A percentile compares a stretch with the other conserved stretches of the same genome.
These are phyloP conservation scores for Eurytoma californica DNA, from an alignment of 2,888 invertebrate genomes.

Conservation along the genomic window DNA sequence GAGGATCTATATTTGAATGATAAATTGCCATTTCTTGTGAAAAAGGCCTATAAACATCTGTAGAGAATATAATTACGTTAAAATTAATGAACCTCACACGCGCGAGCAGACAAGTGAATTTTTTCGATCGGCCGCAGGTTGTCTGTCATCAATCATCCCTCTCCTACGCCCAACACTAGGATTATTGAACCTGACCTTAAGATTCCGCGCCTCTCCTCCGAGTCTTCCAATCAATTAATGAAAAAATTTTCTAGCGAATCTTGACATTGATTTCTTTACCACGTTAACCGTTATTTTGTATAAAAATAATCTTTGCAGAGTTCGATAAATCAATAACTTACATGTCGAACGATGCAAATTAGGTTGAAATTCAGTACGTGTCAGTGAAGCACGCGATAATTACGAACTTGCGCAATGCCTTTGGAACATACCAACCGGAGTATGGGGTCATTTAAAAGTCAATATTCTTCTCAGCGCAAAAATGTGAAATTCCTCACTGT, in stretches of 20 bases:
- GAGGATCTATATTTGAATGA: constrained; percentile 21
- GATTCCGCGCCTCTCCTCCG: constrained; percentile 11
- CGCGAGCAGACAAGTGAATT: constrained; percentile 17
- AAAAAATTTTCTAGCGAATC: neutral
- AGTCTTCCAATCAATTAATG: constrained; percentile 19
- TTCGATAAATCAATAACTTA: too few species aligned
- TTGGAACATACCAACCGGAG: too few species aligned
- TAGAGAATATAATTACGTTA: constrained; percentile 28
- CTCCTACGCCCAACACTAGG: constrained; percentile 34
- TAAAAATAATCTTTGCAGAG: too few species aligned
- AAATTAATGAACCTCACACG: constrained; percentile 30
- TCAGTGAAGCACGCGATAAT: too few species aligned
- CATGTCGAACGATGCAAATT: too few species aligned
- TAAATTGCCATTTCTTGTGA: constrained; percentile 10
- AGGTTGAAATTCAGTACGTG: too few species aligned
- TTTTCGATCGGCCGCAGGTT: constrained; percentile 27
- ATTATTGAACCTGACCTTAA: constrained; percentile 21
- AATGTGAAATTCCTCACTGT: too few species aligned
- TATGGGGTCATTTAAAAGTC: too few species aligned
- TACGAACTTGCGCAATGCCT: too few species aligned
- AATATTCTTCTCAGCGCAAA: too few species aligned
- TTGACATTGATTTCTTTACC: neutral
- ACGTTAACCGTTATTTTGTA: neutral
- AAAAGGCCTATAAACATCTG: constrained; percentile 14
- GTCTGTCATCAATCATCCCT: constrained; percentile 35